Base-by-base conservation (phyloP, 1,140 invertebrate species). In the Eriocheir sinensis region DNA sequence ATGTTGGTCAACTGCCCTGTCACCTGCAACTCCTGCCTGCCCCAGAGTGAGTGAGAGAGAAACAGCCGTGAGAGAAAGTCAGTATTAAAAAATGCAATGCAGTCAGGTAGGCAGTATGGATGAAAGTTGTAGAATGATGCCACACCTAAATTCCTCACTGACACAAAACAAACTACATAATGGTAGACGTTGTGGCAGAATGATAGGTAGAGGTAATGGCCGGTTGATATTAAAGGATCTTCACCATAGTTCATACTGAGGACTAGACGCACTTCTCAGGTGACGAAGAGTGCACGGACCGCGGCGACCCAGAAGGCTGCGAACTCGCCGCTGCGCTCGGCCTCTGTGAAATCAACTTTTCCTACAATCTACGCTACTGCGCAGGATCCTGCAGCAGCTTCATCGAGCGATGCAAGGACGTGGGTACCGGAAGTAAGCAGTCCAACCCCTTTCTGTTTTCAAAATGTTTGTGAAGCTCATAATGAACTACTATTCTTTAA, bases 1-100 rank as follows among this genome's bases (percentile, higher is more conserved):
- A 93, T 93, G 92, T 48, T 93, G 0, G 92, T 89, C 92, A 93
- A 93, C 83, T 93, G 92, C 30, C 83, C 92, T 6, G 81, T 15
- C 0, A 93, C 92, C 34, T 93, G 92, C 27, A 36, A 93, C 34
- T 93, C 92, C 15, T 93, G 92, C 34, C 83, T 88, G 4, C 83
- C 92, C 0, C 41, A 88, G n/a, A 72, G 92, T 60, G 72, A 79
- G 48, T 48, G 21, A 38, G n/a, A 34, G 17, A 0, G 53, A 40
- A 32, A 6, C 2, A 90, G 9, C 15, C 30, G 30, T 17, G 81
- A 85, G 32, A n/a, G 12, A 27, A 30, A 85, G 81, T 9, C 9
- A 27, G 81, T 32, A 30, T 9, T 15, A 27, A 30, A 85, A 30
- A 27, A 40, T 9, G 81, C 17, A 30, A 27, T 15, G 36, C 21